These are phyloP conservation scores for Corvus cornix DNA, from an alignment of 2,113 vertebrate genomes.

Conservation along the genomic window DNA sequence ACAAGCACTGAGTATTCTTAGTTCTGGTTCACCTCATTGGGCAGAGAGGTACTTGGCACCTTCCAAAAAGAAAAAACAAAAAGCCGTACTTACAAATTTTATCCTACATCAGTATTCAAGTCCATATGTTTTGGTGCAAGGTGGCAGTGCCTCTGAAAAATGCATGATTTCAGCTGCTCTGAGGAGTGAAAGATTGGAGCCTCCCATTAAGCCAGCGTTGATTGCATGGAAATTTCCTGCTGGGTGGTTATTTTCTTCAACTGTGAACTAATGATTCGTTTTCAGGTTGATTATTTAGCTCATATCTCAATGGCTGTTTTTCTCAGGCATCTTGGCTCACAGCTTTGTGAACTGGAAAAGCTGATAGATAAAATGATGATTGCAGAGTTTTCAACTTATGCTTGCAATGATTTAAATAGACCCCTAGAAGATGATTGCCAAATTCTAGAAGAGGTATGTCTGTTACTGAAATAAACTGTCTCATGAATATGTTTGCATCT, in stretches of 20 bases:
- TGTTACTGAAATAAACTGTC: constrained; percentile 37
- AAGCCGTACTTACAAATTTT: not conserved
- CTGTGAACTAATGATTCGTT: constrained; percentile 12
- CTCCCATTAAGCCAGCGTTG: not conserved
- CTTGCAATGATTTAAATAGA: constrained; percentile 88
- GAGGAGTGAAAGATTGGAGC: not conserved
- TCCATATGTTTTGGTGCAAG: not conserved
- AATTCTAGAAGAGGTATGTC: constrained; percentile 91
- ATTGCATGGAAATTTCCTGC: constrained; percentile 44
- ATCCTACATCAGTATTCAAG: not conserved
- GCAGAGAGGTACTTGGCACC: not conserved
- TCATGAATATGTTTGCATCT: constrained; percentile 40
- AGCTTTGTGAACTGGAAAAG: constrained; percentile 98
- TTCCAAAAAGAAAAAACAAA: not conserved
- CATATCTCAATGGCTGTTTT: constrained; percentile 38
- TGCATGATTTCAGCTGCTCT: not conserved
- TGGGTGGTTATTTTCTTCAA: not conserved
- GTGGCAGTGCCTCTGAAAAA: constrained; percentile 5
- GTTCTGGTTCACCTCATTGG: not conserved
- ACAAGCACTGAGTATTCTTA: not conserved
- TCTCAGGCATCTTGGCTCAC: constrained; percentile 93
- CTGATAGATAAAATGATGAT: constrained; percentile 99
- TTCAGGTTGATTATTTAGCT: constrained; percentile 30
- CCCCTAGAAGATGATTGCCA: constrained; percentile 88
- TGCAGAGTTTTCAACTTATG: constrained; percentile 94